These are phyloP conservation scores for Adoxophyes honmai DNA, from an alignment of 1,140 invertebrate genomes.

Conservation along the genomic window DNA sequence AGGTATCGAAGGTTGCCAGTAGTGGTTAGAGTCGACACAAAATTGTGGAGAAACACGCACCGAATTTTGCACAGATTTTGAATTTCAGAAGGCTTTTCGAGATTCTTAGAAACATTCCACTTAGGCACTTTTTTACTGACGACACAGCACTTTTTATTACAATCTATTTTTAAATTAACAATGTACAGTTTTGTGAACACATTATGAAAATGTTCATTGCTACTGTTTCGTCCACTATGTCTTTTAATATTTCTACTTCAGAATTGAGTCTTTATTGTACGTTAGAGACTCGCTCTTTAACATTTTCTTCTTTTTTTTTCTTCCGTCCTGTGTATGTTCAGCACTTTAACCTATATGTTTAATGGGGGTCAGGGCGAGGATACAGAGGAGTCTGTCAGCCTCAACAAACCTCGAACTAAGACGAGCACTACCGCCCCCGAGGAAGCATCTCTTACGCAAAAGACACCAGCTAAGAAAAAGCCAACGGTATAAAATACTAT, in stretches of 20 bases:
- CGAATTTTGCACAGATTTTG: slow-evolving; percentile 7
- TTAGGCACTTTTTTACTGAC: not conserved
- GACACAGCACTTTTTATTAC: slow-evolving; percentile 5
- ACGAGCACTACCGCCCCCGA: slow-evolving; percentile 70
- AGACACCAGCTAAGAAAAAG: slow-evolving; percentile 69
- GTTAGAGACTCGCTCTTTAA: slow-evolving; percentile 18
- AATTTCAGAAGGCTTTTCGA: not conserved
- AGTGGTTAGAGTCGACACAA: slow-evolving; percentile 5
- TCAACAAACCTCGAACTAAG: slow-evolving; percentile 66
- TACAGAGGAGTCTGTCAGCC: slow-evolving; percentile 65
- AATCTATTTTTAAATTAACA: slow-evolving; percentile 11
- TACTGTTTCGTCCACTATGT: not conserved
- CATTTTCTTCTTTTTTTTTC: slow-evolving; percentile 17
- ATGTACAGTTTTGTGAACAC: slow-evolving; percentile 10
- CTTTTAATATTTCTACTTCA: slow-evolving; percentile 7
- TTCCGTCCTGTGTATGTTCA: slow-evolving; percentile 22
- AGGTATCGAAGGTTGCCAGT: slow-evolving; percentile 38
- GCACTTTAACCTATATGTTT: slow-evolving; percentile 17
- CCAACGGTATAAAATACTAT: slow-evolving; percentile 56
- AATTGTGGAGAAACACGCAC: not conserved
- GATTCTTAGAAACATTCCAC: not conserved
- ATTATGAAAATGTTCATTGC: slow-evolving; percentile 18
- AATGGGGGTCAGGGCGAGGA: slow-evolving; percentile 56
- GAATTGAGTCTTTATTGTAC: slow-evolving; percentile 1
- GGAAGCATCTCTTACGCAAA: slow-evolving; percentile 70